These are phyloP conservation scores for Falco punctatus DNA, from an alignment of 2,113 vertebrate species.

Conservation along the genomic window DNA sequence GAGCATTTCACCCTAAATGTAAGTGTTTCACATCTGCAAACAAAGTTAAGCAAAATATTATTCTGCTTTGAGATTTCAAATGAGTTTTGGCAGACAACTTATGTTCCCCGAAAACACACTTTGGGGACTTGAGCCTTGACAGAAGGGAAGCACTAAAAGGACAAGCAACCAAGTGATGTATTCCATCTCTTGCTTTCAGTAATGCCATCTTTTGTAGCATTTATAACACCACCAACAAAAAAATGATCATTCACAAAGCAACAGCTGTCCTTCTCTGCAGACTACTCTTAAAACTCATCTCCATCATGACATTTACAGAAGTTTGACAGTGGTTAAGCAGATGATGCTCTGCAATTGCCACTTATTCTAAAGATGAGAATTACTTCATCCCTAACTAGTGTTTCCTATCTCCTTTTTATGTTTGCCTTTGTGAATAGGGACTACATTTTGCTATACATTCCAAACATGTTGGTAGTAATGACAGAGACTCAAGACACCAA, in stretches of 20 bases:
- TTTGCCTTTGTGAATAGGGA: neutral
- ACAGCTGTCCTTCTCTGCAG: slow-evolving; percentile 24
- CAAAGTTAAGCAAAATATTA: neutral
- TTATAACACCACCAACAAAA: neutral
- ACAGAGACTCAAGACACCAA: neutral
- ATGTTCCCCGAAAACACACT: neutral
- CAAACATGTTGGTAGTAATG: neutral
- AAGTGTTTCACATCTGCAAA: neutral
- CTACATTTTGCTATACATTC: neutral
- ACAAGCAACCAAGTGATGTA: neutral
- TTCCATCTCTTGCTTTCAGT: slow-evolving; percentile 16
- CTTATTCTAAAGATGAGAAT: neutral
- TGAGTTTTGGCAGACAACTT: slow-evolving; percentile 30
- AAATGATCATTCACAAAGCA: neutral
- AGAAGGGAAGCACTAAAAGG: neutral
- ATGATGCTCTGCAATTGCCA: neutral
- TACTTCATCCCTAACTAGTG: neutral
- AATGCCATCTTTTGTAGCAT: neutral
- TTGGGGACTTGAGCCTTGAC: neutral
- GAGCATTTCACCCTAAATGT: neutral
- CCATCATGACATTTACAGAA: neutral
- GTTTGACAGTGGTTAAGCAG: neutral
- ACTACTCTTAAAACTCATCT: neutral
- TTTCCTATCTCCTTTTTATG: neutral
- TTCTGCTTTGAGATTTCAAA: neutral